Conservation (phyloP, 2,888 invertebrate species). For the Psylliodes chrysocephalus region DNA sequence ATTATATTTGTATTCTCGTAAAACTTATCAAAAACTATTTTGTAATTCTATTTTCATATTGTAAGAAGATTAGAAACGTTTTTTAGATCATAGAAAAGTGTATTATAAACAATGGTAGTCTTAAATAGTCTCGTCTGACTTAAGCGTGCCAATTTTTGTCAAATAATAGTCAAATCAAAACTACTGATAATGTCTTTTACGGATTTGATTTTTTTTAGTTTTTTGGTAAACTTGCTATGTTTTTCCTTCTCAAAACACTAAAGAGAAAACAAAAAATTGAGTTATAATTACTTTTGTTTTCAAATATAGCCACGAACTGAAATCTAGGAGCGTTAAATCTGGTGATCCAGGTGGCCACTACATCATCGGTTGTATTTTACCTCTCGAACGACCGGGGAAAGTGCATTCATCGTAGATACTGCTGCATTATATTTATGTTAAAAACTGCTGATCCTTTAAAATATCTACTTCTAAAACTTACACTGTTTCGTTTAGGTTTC, state of each 20-base stretch:
- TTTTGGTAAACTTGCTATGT: not conserved
- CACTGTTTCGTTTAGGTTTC: too few relatives aligned
- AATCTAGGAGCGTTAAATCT: too few relatives aligned
- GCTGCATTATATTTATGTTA: too few relatives aligned
- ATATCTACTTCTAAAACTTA: too few relatives aligned
- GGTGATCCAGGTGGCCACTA: too few relatives aligned
- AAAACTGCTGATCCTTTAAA: too few relatives aligned
- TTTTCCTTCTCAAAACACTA: not conserved
- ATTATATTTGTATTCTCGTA: constrained; percentile 30
- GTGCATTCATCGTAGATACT: too few relatives aligned
- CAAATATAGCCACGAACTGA: too few relatives aligned
- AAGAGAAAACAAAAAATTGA: too few relatives aligned
- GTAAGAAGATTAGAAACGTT: constrained; percentile 41
- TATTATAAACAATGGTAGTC: constrained; percentile 24
- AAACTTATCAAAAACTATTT: constrained; percentile 36
- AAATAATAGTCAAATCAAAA: constrained; percentile 21
- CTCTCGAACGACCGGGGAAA: too few relatives aligned
- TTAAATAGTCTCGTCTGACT: constrained; percentile 19
- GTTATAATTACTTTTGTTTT: too few relatives aligned
- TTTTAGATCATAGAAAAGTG: constrained; percentile 27
- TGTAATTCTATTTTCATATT: constrained; percentile 44
- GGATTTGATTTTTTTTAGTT: not conserved
- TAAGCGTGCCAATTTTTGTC: constrained; percentile 40
- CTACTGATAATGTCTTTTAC: not conserved
- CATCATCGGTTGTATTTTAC: too few relatives aligned